Base-by-base conservation (phyloP, 2,888 invertebrate genomes). In the Lochmaea crataegi region DNA sequence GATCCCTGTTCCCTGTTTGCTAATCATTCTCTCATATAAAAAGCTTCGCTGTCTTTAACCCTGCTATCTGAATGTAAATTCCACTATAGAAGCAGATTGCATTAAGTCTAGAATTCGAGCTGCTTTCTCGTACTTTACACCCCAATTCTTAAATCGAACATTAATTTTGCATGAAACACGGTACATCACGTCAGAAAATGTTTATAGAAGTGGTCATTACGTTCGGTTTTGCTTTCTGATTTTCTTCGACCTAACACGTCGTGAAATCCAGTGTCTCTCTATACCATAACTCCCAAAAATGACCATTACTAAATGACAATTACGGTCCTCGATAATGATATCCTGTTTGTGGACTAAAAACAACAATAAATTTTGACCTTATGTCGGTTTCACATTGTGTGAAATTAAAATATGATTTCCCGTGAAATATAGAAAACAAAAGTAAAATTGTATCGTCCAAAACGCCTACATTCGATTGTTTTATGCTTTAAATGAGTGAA, bases 391-490 rank as follows among this genome's bases (percentile, higher is more conserved):
- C 60, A 12, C 68, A 60, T 68, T 60, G 32, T 51, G 51, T 32
- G 11, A 63, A 51, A 61, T 60, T 68, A 32, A 68, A 58, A 51
- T 61, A 61, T 61, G 51, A 51, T 60, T 68, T 63, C 68, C 61
- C 38, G 58, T 60, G 51, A 68, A 70, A 73, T 67, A 70, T 67
- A 32, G 64, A 12, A 38, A 63, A 22, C n/a, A 58, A 63, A 73
- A 70, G 73, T 66, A 67, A 73, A 73, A 73, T 60, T 74, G 68
- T 71, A 71, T 68, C 60, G 68, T 51, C 58, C 67, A 64, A 26
- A 63, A 26, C 74, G 71, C 71, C 74, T 56, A 71, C 74, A 38
- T 65, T 64, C 61, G 53, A 74, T 71, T 74, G 71, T 71, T 74
- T 71, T 53, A 64, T 32, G 64, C n/a, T 74, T 65, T 22, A 64